Evolutionary conservation across 2,113 vertebrate species (phyloP).

Genomic region (Tretioscincus oriximinensis): DNA sequence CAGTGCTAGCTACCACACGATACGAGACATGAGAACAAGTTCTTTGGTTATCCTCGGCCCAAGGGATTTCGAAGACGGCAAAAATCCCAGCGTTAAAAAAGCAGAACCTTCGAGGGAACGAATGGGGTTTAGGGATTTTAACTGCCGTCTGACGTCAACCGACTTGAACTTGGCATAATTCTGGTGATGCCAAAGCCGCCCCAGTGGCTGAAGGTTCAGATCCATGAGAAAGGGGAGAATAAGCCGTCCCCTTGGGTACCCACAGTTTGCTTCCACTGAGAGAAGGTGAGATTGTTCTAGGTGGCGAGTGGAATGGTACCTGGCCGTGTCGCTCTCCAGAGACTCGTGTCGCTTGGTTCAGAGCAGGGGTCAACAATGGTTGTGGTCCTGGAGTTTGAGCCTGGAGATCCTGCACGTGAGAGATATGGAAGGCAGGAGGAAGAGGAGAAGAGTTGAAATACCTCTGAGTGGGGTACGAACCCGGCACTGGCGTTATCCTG

Average conservation of each 20-base stretch:
- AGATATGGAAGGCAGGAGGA: constrained; percentile 26
- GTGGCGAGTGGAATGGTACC: background rate
- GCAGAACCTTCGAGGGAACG: background rate
- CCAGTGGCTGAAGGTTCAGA: background rate
- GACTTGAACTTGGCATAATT: constrained; percentile 44
- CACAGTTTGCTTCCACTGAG: background rate
- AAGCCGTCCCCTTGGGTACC: background rate
- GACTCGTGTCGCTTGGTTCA: constrained; percentile 18
- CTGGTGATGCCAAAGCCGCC: constrained; percentile 13
- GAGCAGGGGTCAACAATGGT: constrained; percentile 1
- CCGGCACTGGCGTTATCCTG: constrained; percentile 67
- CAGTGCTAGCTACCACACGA: background rate
- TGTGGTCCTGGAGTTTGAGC: accelerated
- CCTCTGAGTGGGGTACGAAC: constrained; percentile 74
- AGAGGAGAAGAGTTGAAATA: constrained; percentile 53
- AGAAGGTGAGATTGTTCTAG: background rate
- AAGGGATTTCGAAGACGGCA: too few relatives aligned
- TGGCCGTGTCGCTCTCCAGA: constrained; percentile 15
- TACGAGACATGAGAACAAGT: background rate
- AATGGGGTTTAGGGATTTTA: background rate
- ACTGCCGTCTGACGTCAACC: constrained; percentile 43
- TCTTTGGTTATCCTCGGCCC: background rate
- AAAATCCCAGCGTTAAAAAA: background rate
- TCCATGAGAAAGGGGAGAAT: background rate
- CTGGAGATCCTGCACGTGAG: constrained; percentile 35